Evolutionary conservation across 2,113 vertebrate species (phyloP).

Genomic region (Diadophis punctatus): DNA sequence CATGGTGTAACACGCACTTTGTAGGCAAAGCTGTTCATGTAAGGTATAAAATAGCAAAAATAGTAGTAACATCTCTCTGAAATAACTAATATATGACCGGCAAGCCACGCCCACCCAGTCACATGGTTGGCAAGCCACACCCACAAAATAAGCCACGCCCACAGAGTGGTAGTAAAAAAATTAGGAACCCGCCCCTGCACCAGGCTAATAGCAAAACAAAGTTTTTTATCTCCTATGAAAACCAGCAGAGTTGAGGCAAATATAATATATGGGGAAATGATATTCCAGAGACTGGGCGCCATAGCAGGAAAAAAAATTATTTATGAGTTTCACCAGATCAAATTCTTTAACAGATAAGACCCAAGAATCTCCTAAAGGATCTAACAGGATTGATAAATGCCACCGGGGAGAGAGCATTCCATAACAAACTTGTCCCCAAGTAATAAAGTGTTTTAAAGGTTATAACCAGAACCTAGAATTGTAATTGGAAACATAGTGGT

Average conservation of each 20-base stretch:
- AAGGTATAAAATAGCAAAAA: too few relatives aligned
- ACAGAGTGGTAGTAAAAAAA: too few relatives aligned
- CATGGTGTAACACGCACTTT: too few relatives aligned
- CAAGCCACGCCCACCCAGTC: too few relatives aligned
- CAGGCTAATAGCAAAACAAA: neutral
- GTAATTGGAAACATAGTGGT: neutral
- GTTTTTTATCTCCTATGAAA: neutral
- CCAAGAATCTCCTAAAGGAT: neutral
- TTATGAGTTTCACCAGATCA: neutral
- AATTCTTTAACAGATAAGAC: neutral
- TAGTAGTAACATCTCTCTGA: too few relatives aligned
- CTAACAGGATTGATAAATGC: neutral
- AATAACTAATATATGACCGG: too few relatives aligned
- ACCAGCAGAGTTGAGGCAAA: neutral
- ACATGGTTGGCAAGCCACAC: too few relatives aligned
- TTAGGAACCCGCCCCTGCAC: too few relatives aligned
- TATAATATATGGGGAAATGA: neutral
- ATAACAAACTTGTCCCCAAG: neutral
- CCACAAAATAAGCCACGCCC: too few relatives aligned
- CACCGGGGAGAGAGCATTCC: neutral
- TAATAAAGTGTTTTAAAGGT: neutral
- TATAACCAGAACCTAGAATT: neutral
- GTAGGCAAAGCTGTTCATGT: too few relatives aligned
- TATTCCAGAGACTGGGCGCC: neutral
- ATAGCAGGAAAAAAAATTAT: neutral